phyloP scores from a whole-genome alignment of 2,888 invertebrate genomes.

The Aleiodes testaceus region DNA sequence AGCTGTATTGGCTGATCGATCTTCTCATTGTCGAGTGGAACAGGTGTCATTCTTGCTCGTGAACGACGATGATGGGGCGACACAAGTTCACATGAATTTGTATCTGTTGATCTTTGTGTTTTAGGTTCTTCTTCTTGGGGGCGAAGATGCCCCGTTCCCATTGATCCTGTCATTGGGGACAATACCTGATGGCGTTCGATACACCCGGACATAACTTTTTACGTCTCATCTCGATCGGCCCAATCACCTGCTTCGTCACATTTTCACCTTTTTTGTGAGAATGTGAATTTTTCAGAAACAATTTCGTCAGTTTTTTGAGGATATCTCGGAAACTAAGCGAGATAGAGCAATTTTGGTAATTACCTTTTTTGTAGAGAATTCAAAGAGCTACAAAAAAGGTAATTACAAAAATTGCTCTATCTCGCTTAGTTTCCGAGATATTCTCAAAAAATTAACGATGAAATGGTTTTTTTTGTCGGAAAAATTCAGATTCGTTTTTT shows the following conservation, averaged over 20 bases:
- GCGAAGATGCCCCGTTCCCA: conserved; percentile 60
- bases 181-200: conserved; percentile 51
- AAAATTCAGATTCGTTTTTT: not conserved
- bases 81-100: conserved; percentile 22
- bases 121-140: conserved; percentile 58
- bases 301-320: too few relatives aligned
- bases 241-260: conserved; percentile 37
- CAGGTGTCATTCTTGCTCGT: conserved; percentile 62
- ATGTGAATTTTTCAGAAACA: too few relatives aligned
- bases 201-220: conserved; percentile 64
- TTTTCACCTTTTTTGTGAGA: conserved; percentile 13
- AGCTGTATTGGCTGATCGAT: conserved; percentile 74
- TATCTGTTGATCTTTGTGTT: conserved; percentile 43
- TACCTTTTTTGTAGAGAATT: too few relatives aligned
- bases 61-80: conserved; percentile 50
- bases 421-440: too few relatives aligned
- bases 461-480: not conserved
- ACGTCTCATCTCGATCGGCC: conserved; percentile 52
- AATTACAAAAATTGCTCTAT: too few relatives aligned
- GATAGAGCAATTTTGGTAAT: too few relatives aligned
- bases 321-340: too few relatives aligned
- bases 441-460: too few relatives aligned
- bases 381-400: too few relatives aligned
- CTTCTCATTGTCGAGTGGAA: conserved; percentile 51
- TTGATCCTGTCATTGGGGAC: conserved; percentile 66